These are phyloP conservation scores for Oryzias woworae DNA, from an alignment of 2,113 vertebrate species.

Conservation along the genomic window DNA sequence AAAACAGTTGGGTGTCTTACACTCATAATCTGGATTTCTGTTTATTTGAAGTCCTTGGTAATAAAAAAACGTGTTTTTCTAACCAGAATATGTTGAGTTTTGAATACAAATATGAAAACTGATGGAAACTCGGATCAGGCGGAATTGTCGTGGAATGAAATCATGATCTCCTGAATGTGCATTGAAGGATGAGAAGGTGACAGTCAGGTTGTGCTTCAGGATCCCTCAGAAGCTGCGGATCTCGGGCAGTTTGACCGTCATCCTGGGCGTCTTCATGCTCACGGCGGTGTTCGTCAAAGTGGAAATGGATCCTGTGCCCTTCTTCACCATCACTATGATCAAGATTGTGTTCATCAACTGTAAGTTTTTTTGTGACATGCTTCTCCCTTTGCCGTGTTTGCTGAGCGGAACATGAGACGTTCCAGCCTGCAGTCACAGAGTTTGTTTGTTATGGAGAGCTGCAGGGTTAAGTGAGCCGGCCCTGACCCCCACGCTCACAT, in stretches of 20 bases:
- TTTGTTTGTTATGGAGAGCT: constrained; percentile 38
- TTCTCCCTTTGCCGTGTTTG: constrained; percentile 3
- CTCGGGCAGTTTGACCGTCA: constrained; percentile 83
- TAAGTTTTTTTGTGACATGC: constrained; percentile 67
- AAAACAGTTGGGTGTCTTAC: too few species aligned
- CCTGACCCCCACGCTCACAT: constrained; percentile 21
- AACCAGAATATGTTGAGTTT: too few species aligned
- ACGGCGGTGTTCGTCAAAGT: constrained; percentile 89
- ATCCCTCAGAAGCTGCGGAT: constrained; percentile 90
- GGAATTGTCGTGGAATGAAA: too few species aligned
- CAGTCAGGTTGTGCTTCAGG: constrained; percentile 63
- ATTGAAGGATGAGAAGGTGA: not conserved
- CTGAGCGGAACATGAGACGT: too few species aligned
- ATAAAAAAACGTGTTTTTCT: too few species aligned
- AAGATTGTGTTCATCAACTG: constrained; percentile 95
- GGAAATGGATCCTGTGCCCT: constrained; percentile 77
- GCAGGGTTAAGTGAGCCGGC: constrained; percentile 50
- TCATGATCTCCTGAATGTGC: not conserved
- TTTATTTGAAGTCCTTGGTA: too few species aligned
- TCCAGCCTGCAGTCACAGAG: constrained; percentile 14
- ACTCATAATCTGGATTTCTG: too few species aligned
- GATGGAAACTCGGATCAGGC: too few species aligned
- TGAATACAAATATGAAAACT: too few species aligned
- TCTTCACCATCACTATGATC: constrained; percentile 92
- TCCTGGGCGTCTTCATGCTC: constrained; percentile 88